These are phyloP conservation scores for Lophura nycthemera DNA, from an alignment of 2,113 vertebrate genomes.

Conservation along the genomic window DNA sequence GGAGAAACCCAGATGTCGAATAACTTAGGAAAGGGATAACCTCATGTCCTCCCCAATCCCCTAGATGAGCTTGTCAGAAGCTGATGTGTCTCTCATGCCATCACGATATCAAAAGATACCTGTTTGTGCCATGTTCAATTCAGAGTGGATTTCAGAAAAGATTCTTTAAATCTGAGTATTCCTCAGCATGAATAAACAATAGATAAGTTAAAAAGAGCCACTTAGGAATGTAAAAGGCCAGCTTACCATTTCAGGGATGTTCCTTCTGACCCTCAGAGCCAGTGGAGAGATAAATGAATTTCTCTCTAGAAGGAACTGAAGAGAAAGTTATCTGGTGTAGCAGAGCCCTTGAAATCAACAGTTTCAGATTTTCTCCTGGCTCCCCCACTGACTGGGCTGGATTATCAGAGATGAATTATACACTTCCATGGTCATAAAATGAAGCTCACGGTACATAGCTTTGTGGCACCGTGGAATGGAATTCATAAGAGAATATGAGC, in stretches of 20 bases:
- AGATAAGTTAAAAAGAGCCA: not conserved
- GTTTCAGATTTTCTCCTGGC: not conserved
- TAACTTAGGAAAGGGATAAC: constrained; percentile 67
- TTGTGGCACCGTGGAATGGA: not conserved
- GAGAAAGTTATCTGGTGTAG: not conserved
- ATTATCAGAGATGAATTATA: not conserved
- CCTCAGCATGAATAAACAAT: constrained; percentile 10
- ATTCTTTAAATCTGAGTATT: constrained; percentile 12
- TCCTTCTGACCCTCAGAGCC: not conserved
- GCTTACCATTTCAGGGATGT: not conserved
- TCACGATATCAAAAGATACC: constrained; percentile 21
- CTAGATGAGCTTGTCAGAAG: constrained; percentile 57
- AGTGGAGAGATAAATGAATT: not conserved
- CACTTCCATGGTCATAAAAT: not conserved
- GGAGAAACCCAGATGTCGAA: constrained; percentile 61
- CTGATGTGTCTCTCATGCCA: constrained; percentile 20
- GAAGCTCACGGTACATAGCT: not conserved
- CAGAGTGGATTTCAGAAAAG: constrained; percentile 8
- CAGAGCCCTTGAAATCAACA: not conserved
- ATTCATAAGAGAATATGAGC: not conserved
- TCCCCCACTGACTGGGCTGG: not conserved
- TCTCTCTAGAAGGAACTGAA: not conserved
- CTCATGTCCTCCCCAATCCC: constrained; percentile 49
- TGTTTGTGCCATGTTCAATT: constrained; percentile 13
- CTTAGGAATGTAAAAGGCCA: not conserved